Base-by-base conservation (phyloP, 2,888 invertebrate species). In the Oxystoma pomonae region DNA sequence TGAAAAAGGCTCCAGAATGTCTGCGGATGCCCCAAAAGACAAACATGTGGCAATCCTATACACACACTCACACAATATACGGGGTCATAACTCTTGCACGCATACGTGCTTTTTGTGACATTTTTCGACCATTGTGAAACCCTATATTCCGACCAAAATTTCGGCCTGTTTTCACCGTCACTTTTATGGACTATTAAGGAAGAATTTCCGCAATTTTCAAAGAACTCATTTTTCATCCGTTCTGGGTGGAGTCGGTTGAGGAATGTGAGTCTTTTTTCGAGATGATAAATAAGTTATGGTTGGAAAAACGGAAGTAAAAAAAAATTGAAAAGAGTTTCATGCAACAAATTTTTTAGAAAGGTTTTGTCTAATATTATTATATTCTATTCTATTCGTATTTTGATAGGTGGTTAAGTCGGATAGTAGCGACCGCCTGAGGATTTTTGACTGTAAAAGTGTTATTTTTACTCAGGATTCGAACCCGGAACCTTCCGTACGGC, bases 281-380 rank as follows among this genome's bases (percentile, higher is more conserved):
- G n/a, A n/a, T n/a, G n/a, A n/a, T n/a, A n/a, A n/a, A n/a, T n/a
- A n/a, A n/a, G n/a, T n/a, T n/a, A n/a, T n/a, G n/a, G n/a, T n/a
- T n/a, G n/a, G n/a, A n/a, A n/a, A n/a, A 50, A 50, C 50, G 50
- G 50, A 50, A 50, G 50, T 50, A 50, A 50, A n/a, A n/a, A n/a
- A n/a, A n/a, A n/a, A n/a, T n/a, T n/a, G n/a, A n/a, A n/a, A n/a
- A n/a, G n/a, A n/a, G n/a, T n/a, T n/a, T n/a, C n/a, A n/a, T n/a
- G n/a, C n/a, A n/a, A n/a, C n/a, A n/a, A n/a, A n/a, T n/a, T n/a
- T n/a, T n/a, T n/a, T n/a, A n/a, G n/a, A n/a, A n/a, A n/a, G n/a
- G n/a, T n/a, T n/a, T n/a, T n/a, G n/a, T n/a, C n/a, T n/a, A n/a
- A n/a, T n/a, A n/a, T n/a, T n/a, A n/a, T n/a, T n/a, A n/a, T n/a